Conservation (phyloP, 2,797 vertebrate species). For the Cuniculus paca region DNA sequence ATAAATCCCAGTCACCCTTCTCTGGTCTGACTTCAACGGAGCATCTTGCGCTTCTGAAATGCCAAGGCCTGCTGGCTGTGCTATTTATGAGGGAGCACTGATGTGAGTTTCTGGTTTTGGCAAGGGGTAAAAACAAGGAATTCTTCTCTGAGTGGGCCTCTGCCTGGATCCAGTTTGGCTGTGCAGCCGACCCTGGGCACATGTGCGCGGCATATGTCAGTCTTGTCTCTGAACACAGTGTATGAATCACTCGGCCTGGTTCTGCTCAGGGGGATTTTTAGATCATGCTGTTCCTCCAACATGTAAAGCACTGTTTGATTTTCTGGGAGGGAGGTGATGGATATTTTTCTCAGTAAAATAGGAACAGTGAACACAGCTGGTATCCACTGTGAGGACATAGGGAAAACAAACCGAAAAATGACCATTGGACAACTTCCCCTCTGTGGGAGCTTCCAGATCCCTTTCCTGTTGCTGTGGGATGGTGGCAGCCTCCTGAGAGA, state of each 20-base stretch:
- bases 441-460: not conserved
- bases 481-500: not conserved
- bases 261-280: conserved; percentile 61
- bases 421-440: not conserved
- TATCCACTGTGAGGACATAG: not conserved
- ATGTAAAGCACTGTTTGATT: conserved; percentile 70
- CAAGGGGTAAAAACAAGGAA: conserved; percentile 74
- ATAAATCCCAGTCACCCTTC: conserved; percentile 68
- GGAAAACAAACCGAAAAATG: conserved; percentile 28
- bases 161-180: conserved; percentile 69
- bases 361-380: not conserved
- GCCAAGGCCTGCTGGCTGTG: conserved; percentile 75
- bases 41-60: conserved; percentile 57
- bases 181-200: conserved; percentile 51
- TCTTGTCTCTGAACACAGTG: conserved; percentile 71
- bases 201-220: conserved; percentile 81
- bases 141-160: conserved; percentile 73
- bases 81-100: conserved; percentile 75
- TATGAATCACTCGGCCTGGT: conserved; percentile 83
- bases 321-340: conserved; percentile 28
- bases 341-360: conserved; percentile 37
- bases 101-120: conserved; percentile 76
- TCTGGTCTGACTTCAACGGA: conserved; percentile 5
- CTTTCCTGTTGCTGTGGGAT: not conserved
- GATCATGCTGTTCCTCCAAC: conserved; percentile 61